Evolutionary conservation across 2,888 invertebrate species (phyloP).

Genomic region (Dolomedes plantarius): DNA sequence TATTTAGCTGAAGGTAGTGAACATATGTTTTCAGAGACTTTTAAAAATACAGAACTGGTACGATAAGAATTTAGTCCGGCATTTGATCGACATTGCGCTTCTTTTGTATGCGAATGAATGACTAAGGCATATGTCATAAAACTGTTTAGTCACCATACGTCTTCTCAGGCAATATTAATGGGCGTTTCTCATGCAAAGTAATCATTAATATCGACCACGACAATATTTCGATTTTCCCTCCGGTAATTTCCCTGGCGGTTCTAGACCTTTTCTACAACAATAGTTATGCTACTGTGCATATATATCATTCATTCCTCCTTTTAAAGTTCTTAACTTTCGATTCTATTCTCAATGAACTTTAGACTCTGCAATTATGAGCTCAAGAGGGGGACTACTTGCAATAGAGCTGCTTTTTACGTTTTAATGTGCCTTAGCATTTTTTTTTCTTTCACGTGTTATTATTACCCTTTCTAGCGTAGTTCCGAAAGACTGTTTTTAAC

Average conservation of each 20-base stretch:
- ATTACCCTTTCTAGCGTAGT: slow-evolving; percentile 8
- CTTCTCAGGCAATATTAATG: slow-evolving; percentile 34
- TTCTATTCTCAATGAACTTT: neutral
- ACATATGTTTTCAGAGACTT: no score
- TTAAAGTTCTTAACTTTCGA: slow-evolving; percentile 23
- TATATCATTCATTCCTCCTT: slow-evolving; percentile 32
- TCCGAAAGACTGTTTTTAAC: slow-evolving; percentile 14
- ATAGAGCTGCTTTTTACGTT: neutral
- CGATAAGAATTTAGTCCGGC: neutral
- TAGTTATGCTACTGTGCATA: slow-evolving; percentile 33
- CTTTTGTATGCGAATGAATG: slow-evolving; percentile 26
- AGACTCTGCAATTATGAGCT: slow-evolving; percentile 20
- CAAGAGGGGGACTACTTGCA: neutral
- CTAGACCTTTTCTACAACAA: slow-evolving; percentile 40
- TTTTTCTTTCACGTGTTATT: slow-evolving; percentile 7
- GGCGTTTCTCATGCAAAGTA: slow-evolving; percentile 50
- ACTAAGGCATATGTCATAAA: slow-evolving; percentile 45
- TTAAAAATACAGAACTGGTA: no score
- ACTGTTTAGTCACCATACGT: slow-evolving; percentile 35
- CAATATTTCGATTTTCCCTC: slow-evolving; percentile 52
- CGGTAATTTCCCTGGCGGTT: slow-evolving; percentile 56
- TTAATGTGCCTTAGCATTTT: neutral
- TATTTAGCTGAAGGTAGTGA: no score
- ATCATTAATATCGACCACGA: slow-evolving; percentile 66
- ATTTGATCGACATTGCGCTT: slow-evolving; percentile 35